phyloP scores from a whole-genome alignment of 1,140 invertebrate genomes.

The Arctopsyche grandis region DNA sequence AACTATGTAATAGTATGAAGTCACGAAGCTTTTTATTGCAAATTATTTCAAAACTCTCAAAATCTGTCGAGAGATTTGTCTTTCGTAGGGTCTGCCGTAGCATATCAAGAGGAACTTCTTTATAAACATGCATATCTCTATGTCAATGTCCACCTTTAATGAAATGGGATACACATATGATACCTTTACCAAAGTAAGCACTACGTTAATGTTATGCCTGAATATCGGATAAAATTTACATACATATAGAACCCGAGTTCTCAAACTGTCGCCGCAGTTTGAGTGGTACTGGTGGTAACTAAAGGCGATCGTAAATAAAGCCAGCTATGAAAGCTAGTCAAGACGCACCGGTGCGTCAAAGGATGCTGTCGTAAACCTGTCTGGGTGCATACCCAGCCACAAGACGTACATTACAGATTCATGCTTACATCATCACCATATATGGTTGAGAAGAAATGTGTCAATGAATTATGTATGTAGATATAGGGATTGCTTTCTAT shows the following conservation, averaged over 20 bases:
- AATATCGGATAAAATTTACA: slow-evolving; percentile 33
- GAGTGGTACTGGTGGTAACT: neutral
- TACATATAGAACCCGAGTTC: slow-evolving; percentile 29
- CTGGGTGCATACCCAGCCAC: slow-evolving; percentile 16
- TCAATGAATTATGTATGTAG: neutral
- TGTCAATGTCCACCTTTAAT: too few species aligned
- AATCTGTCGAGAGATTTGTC: too few species aligned
- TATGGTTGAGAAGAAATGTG: neutral
- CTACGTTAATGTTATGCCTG: too few species aligned
- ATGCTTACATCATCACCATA: neutral
- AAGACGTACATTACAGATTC: neutral
- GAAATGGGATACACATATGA: too few species aligned
- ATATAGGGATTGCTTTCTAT: neutral
- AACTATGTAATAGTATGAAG: too few species aligned
- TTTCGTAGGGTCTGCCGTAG: too few species aligned
- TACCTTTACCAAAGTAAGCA: too few species aligned
- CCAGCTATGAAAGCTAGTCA: neutral
- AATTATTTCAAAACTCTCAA: too few species aligned
- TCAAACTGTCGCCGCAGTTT: neutral
- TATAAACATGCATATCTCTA: too few species aligned
- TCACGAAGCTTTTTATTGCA: too few species aligned
- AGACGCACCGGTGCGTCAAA: neutral
- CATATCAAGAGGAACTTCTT: too few species aligned
- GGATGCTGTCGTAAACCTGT: slow-evolving; percentile 30
- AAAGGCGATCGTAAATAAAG: slow-evolving; percentile 38